Base-by-base conservation (phyloP, 2,113 vertebrate genomes). In the Scortum barcoo region DNA sequence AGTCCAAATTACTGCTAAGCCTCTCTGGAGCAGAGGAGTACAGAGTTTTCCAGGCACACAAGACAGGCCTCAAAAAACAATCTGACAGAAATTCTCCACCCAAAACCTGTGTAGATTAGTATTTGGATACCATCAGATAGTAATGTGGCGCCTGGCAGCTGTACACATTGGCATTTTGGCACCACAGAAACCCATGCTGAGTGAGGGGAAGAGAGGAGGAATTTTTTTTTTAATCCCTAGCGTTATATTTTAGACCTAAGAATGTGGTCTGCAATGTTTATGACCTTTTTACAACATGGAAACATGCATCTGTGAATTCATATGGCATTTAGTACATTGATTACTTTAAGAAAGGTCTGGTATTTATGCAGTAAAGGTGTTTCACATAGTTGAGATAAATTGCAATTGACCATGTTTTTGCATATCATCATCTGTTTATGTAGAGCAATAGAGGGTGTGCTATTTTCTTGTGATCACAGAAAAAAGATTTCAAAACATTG, bases 1-100 rank as follows among this genome's bases (percentile, higher is more conserved):
- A 71, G 61, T 86, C 78, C 80, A 90, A 86, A 87, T 77, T 69
- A 65, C 71, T 76, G 60, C 76, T 79, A 80, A 91, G 79, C 71
- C 84, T 81, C 63, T 72, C 70, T 81, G 33, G 77, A 87, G 76
- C 71, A 81, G 40, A 73, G 70, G 50, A 77, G 48, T 30, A 60
- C 63, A 40, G 69, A 81, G 69, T 75, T 81, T 84, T 72, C 83
- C 83, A 76, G 68, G 33, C 71, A 69, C 73, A 85, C 53, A 73
- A 76, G 77, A 80, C 78, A 53, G 73, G 65, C 28, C 36, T 40
- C 42, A 67, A 81, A 72, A 85, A 58, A 56, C 62, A 76, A 81
- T 54, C 33, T 20, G 65, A 69, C 53, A 63, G 63, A 86, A 51
- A 72, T 60, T n/a, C 76, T 76, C 81, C 72, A 54, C 66, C 70